These are phyloP conservation scores for Ectobius pallidus DNA, from an alignment of 2,888 invertebrate species.

Conservation along the genomic window DNA sequence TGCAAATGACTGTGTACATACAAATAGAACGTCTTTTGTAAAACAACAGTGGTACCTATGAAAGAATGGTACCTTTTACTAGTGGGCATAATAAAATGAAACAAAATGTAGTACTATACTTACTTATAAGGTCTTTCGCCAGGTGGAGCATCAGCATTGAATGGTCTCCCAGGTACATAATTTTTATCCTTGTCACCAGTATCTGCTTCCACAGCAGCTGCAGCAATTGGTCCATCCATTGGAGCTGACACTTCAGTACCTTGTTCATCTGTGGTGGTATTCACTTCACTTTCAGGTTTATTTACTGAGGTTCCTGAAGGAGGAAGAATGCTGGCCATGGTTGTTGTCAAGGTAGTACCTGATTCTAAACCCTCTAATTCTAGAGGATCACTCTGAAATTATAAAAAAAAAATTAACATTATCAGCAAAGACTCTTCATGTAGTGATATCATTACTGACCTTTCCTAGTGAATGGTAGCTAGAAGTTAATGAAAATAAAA, in stretches of 20 bases:
- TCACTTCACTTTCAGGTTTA: neutral
- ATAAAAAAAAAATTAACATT: neutral
- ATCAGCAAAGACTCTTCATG: neutral
- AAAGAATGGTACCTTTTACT: slow-evolving; percentile 41
- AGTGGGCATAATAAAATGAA: no score
- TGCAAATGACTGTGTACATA: no score
- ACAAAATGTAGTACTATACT: no score
- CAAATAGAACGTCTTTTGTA: no score
- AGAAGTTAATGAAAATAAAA: no score
- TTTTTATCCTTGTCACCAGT: slow-evolving; percentile 49
- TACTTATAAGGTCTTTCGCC: slow-evolving; percentile 33
- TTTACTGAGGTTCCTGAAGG: neutral
- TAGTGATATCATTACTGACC: no score
- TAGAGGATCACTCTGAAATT: slow-evolving; percentile 42
- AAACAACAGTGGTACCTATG: no score
- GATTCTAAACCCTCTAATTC: slow-evolving; percentile 36
- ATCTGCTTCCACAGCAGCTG: slow-evolving; percentile 42
- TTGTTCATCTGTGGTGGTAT: neutral
- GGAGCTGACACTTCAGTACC: neutral
- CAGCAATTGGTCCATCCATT: slow-evolving; percentile 21
- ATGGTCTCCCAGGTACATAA: slow-evolving; percentile 41
- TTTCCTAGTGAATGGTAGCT: no score
- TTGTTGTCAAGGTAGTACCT: slow-evolving; percentile 46
- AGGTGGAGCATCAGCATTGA: slow-evolving; percentile 21
- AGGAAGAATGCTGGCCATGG: slow-evolving; percentile 50